Evolutionary conservation across 1,140 invertebrate genomes (phyloP), one percentile per base, ranked within the genome.

Genomic region (Drosophila fuyamai): DNA sequence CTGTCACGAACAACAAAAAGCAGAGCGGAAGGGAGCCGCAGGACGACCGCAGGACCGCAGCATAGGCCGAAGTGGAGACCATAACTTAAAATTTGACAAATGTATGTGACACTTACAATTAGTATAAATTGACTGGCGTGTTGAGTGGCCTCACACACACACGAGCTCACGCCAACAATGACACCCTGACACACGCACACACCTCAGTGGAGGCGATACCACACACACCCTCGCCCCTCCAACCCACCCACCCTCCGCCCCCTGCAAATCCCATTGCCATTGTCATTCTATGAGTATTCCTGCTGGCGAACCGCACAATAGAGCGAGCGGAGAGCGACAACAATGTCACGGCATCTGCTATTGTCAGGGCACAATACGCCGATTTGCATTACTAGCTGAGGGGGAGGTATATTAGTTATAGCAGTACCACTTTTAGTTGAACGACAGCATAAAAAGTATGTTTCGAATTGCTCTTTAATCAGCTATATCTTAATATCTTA

Each of bases 21-120:
- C 48, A 18, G 29, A 53, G 46, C 44, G 18, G 29, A 70, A 75
- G 40, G 47, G 60, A 63, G 70, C 81, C 81, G 44, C 81, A 81
- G 71, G 59, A 86, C 68, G 74, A 44, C 73, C 51, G 47, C 81
- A 81, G 61, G 44, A 58, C 38, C 48, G 61, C 54, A 38, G 40
- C 57, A 23, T 16, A 43, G 66, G 18, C 27, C 56, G 53, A 74
- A 76, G 75, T 78, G 50, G 76, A 70, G 81, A 76, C 83, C 83
- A 86, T 86, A 86, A 86, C 83, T 86, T 86, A 86, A 86, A 86
- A 82, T 86, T 86, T 86, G 83, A 86, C 83, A 88, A 88, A 88
- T 88, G 83, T 88, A 88, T 88, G 76, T 88, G 83, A 88, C 83
- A 88, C 84, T 84, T 88, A 88, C 83, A 88, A 86, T 86, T 86